Percentiles rank a stretch among this genome's conserved stretches.
These are phyloP conservation scores for Euplagia quadripunctaria DNA, from an alignment of 2,888 invertebrate genomes.

Conservation along the genomic window DNA sequence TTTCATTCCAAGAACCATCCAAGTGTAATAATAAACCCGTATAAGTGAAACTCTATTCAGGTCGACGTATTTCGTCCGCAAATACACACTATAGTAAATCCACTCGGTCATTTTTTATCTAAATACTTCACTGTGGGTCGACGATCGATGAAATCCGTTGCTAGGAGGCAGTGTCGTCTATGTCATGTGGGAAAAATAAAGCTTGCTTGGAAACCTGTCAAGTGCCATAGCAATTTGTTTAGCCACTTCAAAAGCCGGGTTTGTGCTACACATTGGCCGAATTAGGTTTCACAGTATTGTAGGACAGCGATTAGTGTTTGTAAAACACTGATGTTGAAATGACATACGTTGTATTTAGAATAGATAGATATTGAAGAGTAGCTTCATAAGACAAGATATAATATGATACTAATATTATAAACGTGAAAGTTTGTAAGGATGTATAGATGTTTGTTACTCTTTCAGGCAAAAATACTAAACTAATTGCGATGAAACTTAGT, in stretches of 20 bases:
- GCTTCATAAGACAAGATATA: background rate
- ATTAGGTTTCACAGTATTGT: slow-evolving; percentile 53
- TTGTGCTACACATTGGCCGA: slow-evolving; percentile 53
- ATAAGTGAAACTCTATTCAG: slow-evolving; percentile 49
- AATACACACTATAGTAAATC: slow-evolving; percentile 59
- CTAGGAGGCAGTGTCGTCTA: slow-evolving; percentile 57
- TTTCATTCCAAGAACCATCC: slow-evolving; percentile 16
- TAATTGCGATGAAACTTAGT: too few relatives aligned
- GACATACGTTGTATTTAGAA: background rate
- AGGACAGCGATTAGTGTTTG: slow-evolving; percentile 6
- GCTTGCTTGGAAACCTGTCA: slow-evolving; percentile 72
- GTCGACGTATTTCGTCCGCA: slow-evolving; percentile 44
- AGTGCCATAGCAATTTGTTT: slow-evolving; percentile 79
- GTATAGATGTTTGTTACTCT: too few relatives aligned
- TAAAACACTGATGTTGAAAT: background rate
- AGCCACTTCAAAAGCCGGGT: slow-evolving; percentile 73
- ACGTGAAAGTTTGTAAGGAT: too few relatives aligned
- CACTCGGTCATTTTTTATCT: slow-evolving; percentile 59
- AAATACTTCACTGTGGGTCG: slow-evolving; percentile 42
- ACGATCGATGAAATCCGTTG: slow-evolving; percentile 74
- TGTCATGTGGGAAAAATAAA: slow-evolving; percentile 77
- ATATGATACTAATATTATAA: too few relatives aligned
- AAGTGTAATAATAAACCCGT: slow-evolving; percentile 48
- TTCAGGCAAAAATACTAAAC: too few relatives aligned
- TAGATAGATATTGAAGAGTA: background rate